Evolutionary conservation across 2,888 invertebrate species (phyloP).

Genomic region (Caenorhabditis auriculariae): DNA sequence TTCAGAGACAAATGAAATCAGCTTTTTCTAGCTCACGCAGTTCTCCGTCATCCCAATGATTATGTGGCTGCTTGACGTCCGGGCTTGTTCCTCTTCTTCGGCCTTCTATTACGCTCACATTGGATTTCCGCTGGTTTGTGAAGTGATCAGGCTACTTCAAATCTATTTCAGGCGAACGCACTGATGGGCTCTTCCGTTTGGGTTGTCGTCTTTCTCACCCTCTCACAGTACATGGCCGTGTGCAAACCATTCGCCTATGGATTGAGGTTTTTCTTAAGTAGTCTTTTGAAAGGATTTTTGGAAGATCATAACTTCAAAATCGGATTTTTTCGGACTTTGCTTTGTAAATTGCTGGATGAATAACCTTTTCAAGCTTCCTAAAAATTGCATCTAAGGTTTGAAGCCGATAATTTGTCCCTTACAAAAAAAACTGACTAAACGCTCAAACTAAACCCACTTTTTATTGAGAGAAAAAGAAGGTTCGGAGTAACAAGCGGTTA

Average conservation of each 20-base stretch:
- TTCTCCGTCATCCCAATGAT: conserved; percentile 66
- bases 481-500: too few relatives aligned
- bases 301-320: too few relatives aligned
- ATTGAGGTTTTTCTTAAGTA: conserved; percentile 13
- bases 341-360: too few relatives aligned
- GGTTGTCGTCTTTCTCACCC: conserved; percentile 68
- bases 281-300: too few relatives aligned
- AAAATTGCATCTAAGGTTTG: too few relatives aligned
- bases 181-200: conserved; percentile 69
- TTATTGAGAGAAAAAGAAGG: too few relatives aligned
- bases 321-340: too few relatives aligned
- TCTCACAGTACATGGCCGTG: conserved; percentile 68
- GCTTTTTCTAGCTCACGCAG: conserved; percentile 64
- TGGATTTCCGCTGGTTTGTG: conserved; percentile 65
- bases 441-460: too few relatives aligned
- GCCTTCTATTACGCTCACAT: conserved; percentile 67
- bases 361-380: too few relatives aligned
- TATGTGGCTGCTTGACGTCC: conserved; percentile 61
- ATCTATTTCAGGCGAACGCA: conserved; percentile 64
- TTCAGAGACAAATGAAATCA: conserved; percentile 3
- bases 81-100: conserved; percentile 56
- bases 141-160: not conserved
- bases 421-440: too few relatives aligned
- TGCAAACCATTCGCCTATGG: conserved; percentile 63
- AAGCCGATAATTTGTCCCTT: too few relatives aligned